A percentile compares a stretch with the other conserved stretches of the same genome.
phyloP scores from a whole-genome alignment of 2,113 vertebrate species.

The Nothobranchius kuhntae region DNA sequence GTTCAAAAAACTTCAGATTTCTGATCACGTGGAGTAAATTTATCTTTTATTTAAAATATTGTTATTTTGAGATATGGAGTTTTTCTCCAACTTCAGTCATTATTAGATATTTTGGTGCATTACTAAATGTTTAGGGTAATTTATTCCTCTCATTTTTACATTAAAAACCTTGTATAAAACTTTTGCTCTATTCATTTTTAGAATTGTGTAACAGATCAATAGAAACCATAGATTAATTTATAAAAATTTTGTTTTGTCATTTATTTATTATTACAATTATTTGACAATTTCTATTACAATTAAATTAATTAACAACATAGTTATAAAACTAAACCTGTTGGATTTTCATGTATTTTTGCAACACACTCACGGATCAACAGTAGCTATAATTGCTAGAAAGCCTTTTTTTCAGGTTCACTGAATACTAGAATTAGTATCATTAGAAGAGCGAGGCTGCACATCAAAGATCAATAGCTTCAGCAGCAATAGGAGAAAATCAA shows the following conservation, averaged over 20 bases:
- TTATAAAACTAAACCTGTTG: conserved; percentile 26
- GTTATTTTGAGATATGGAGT: too few species aligned
- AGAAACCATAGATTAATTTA: too few species aligned
- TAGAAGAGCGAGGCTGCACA: conserved; percentile 55
- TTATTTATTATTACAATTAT: background rate
- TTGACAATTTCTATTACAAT: background rate
- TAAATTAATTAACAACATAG: background rate
- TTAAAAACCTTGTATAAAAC: background rate
- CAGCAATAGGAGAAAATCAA: conserved; percentile 66
- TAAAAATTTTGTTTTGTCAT: too few species aligned
- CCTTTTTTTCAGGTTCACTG: conserved; percentile 65
- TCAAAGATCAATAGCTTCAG: conserved; percentile 66
- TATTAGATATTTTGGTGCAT: background rate
- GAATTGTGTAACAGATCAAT: too few species aligned
- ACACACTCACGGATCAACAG: conserved; percentile 26
- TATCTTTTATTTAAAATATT: too few species aligned
- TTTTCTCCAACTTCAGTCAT: too few species aligned
- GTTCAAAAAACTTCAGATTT: too few species aligned
- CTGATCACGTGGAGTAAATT: too few species aligned
- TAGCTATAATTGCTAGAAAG: conserved; percentile 49
- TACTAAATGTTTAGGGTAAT: background rate
- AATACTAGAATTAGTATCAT: conserved; percentile 71
- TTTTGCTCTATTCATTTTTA: too few species aligned
- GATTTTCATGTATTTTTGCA: conserved; percentile 29
- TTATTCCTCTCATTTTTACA: background rate